Evolutionary conservation across 2,888 invertebrate genomes (phyloP), one percentile per base, ranked within the genome.

Genomic region (Trissolcus brochymenae): DNA sequence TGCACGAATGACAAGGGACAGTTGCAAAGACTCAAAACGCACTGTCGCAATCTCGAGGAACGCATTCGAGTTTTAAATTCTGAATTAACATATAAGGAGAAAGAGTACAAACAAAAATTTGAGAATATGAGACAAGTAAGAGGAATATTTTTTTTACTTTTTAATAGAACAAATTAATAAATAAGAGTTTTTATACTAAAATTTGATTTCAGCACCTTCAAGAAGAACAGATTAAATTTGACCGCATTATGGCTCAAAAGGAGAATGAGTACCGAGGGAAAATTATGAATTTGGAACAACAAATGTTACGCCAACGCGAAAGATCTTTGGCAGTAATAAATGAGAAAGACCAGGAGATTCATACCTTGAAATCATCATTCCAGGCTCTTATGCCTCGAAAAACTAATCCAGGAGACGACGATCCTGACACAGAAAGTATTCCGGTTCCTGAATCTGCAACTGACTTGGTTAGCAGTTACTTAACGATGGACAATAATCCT

Each of bases 341-440:
- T 14, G 96, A 97, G 83, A 95, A 96, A 29, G 96, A 97, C 81
- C 92, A 91, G 81, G 94, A 94, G 84, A 93, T 95, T 9, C 90
- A 92, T 49, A 91, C 92, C 0, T 82, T 93, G 53, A 92, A 92
- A 82, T 90, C 90, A 17, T 91, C 91, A 0, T 91, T 92, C 75
- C 91, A 91, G 74, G 89, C 91, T 17, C 89, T 92, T 53, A 61
- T 90, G 21, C 90, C 82, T 78, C 90, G 84, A 87, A 90, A 87
- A 89, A 90, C 60, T 19, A 76, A 57, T 46, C 14, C 77, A 0
- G 51, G 60, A 4, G 85, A 85, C 6, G 84, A 85, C 35, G 72
- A 51, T 40, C 80, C 77, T 84, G 68, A 65, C n/a, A n/a, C 19
- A 2, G 60, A 68, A 50, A 57, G 50, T 13, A 11, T 17, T 11